Evolutionary conservation across 1,140 invertebrate species (phyloP).

Genomic region (Drosophila grimshawi): DNA sequence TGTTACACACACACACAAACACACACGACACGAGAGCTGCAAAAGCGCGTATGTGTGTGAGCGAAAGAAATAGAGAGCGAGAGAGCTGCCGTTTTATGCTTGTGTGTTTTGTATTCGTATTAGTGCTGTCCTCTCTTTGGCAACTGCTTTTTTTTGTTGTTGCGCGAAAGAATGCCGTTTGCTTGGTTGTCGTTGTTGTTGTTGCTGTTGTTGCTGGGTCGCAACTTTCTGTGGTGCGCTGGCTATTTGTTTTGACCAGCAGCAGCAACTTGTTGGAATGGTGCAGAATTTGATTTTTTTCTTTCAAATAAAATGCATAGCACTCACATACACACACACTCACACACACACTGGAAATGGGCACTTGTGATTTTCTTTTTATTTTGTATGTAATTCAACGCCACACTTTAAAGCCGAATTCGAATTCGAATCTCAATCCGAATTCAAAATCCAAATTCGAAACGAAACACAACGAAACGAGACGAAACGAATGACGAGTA

Average conservation of each 20-base stretch:
- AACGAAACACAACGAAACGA: constrained; percentile 33
- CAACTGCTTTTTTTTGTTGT: constrained; percentile 78
- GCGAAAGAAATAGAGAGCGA: constrained; percentile 6
- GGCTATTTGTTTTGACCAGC: constrained; percentile 58
- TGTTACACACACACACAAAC: constrained; percentile 42
- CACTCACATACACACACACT: constrained; percentile 27
- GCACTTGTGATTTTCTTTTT: constrained; percentile 21
- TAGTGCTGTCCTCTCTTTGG: constrained; percentile 51
- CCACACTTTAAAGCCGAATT: constrained; percentile 40
- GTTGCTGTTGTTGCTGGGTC: constrained; percentile 52
- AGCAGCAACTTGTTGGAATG: constrained; percentile 48
- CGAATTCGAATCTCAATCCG: constrained; percentile 44
- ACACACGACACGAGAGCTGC: constrained; percentile 12
- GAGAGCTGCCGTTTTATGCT: constrained; percentile 35
- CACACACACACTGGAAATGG: constrained; percentile 41
- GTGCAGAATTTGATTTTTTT: constrained; percentile 32
- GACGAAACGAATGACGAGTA: constrained; percentile 36
- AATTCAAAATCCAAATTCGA: constrained; percentile 14
- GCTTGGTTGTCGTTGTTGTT: constrained; percentile 73
- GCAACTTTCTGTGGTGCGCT: constrained; percentile 44
- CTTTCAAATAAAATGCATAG: constrained; percentile 25
- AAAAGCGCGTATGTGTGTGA: constrained; percentile 28
- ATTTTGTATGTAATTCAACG: constrained; percentile 47
- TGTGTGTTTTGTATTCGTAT: constrained; percentile 36
- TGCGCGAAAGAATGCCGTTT: constrained; percentile 84